These are phyloP conservation scores for Pteruthius melanotis DNA, from an alignment of 2,113 vertebrate genomes.

Conservation along the genomic window DNA sequence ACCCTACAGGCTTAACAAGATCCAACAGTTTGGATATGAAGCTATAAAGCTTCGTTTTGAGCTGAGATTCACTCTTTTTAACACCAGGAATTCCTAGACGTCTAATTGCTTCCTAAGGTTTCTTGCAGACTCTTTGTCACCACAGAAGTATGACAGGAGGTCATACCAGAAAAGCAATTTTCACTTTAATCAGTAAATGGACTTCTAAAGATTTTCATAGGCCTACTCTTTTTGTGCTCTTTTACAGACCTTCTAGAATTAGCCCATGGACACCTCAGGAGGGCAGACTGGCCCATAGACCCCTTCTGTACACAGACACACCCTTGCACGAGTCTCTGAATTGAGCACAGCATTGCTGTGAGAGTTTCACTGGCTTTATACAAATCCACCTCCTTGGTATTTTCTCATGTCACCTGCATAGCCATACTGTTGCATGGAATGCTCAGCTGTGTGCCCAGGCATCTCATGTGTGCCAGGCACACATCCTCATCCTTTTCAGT, in stretches of 20 bases:
- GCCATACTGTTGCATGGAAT: neutral
- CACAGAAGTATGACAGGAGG: neutral
- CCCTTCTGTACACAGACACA: neutral
- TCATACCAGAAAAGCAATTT: neutral
- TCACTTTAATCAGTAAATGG: neutral
- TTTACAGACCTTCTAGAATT: neutral
- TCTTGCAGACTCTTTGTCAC: neutral
- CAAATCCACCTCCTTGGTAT: neutral
- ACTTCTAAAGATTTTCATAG: neutral
- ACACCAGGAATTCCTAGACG: neutral
- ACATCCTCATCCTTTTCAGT: neutral
- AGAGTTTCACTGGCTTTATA: neutral
- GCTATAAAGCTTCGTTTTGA: neutral
- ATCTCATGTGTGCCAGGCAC: too few species aligned
- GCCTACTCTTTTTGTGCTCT: neutral
- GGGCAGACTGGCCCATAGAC: fast-evolving
- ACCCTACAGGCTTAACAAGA: neutral
- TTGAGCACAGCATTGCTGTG: fast-evolving
- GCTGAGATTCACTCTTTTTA: neutral
- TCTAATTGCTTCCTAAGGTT: neutral
- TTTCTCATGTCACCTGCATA: neutral
- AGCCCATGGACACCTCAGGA: neutral
- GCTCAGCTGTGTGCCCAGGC: neutral
- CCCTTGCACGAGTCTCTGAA: neutral
- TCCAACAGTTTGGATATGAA: neutral